Conservation (phyloP, 2,797 vertebrate species). For the Sebastes kiyomatsui region DNA sequence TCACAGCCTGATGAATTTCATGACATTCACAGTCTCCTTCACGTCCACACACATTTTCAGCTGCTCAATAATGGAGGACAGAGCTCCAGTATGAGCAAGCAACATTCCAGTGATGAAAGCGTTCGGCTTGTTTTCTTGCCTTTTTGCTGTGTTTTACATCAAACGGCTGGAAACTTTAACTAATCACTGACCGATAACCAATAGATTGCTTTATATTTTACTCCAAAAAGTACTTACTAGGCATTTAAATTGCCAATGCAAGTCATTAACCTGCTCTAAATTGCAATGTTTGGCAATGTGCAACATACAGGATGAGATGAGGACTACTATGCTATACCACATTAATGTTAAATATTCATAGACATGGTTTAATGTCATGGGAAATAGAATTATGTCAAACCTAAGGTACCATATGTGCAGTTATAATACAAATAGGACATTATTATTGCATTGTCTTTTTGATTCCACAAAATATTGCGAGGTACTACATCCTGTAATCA, state of each 20-base stretch:
- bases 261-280: neutral
- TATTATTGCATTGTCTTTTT: neutral
- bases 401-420: neutral
- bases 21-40: constrained; percentile 68
- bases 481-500: neutral
- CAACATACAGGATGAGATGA: too few species aligned
- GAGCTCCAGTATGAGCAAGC: constrained; percentile 25
- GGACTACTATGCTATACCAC: neutral
- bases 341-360: neutral
- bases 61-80: constrained; percentile 39
- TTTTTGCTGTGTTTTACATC: neutral
- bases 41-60: constrained; percentile 32
- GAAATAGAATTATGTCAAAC: neutral
- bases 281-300: neutral
- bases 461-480: neutral
- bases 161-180: neutral
- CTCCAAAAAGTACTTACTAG: neutral
- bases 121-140: neutral
- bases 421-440: neutral
- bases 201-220: neutral
- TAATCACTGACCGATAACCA: neutral
- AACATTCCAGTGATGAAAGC: constrained; percentile 11
- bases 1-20: constrained; percentile 40
- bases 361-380: neutral
- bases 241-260: neutral